phyloP scores from a whole-genome alignment of 2,113 vertebrate species.

The Oncorhynchus keta region DNA sequence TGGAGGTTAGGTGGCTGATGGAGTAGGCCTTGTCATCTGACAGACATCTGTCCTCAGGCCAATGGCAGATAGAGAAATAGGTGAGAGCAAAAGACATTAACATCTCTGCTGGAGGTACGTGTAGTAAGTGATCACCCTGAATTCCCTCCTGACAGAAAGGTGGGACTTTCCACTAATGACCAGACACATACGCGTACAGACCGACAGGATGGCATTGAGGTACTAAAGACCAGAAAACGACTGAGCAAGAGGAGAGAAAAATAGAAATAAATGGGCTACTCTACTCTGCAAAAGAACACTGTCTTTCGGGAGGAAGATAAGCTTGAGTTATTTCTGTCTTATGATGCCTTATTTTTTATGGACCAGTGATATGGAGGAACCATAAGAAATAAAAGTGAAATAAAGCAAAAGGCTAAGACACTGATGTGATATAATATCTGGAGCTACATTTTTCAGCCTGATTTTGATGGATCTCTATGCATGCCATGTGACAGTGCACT shows the following conservation, averaged over 20 bases:
- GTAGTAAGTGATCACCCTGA: slow-evolving; percentile 30
- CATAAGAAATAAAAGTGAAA: not conserved
- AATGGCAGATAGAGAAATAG: slow-evolving; percentile 2
- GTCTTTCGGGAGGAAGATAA: not conserved
- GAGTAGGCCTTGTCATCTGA: slow-evolving; percentile 43
- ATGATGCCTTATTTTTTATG: not conserved
- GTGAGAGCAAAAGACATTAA: slow-evolving; percentile 33
- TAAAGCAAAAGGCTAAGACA: not conserved
- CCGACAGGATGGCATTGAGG: slow-evolving; percentile 11
- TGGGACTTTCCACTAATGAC: slow-evolving; percentile 2
- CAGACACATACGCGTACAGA: slow-evolving; percentile 13
- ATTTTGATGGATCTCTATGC: slow-evolving; percentile 61
- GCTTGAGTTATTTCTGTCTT: not conserved
- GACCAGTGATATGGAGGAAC: not conserved
- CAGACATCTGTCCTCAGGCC: slow-evolving; percentile 19
- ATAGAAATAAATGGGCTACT: not conserved
- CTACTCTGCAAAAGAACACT: not conserved
- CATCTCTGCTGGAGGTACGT: slow-evolving; percentile 27
- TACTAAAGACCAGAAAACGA: slow-evolving; percentile 23
- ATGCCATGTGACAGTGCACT: slow-evolving; percentile 62
- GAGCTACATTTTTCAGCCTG: slow-evolving; percentile 9
- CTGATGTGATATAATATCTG: not conserved
- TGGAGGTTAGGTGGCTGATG: slow-evolving; percentile 54
- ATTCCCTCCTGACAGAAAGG: slow-evolving; percentile 14
- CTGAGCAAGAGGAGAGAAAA: not conserved